phyloP scores from a whole-genome alignment of 2,113 vertebrate species.

The Periophthalmus modestus region DNA sequence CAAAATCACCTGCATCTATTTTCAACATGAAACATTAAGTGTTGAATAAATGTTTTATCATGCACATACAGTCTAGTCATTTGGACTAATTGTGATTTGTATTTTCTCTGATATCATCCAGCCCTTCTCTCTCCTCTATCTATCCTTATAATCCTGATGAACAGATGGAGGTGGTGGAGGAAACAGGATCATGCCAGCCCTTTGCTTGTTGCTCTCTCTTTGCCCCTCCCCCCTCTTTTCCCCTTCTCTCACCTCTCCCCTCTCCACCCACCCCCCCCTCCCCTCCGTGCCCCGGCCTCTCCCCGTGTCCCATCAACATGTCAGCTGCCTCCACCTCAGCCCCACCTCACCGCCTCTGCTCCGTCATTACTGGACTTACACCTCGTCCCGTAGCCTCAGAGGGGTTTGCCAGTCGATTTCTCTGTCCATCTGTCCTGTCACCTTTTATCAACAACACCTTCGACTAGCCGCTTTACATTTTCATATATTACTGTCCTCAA shows the following conservation, averaged over 20 bases:
- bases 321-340: conserved; percentile 17
- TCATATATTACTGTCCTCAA: neutral
- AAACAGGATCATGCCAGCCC: conserved; percentile 51
- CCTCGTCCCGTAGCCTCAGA: neutral
- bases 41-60: no score
- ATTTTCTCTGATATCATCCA: conserved; percentile 14
- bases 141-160: conserved; percentile 60
- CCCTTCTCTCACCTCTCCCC: conserved; percentile 22
- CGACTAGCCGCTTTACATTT: neutral
- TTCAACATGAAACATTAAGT: no score
- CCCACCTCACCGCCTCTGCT: conserved; percentile 5
- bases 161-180: conserved; percentile 61
- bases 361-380: conserved; percentile 9
- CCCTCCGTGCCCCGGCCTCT: conserved; percentile 16
- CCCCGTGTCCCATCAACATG: conserved; percentile 27
- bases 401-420: neutral
- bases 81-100: neutral
- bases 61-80: no score
- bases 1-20: no score
- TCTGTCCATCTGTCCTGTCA: conserved; percentile 2
- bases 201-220: conserved; percentile 41
- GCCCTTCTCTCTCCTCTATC: conserved; percentile 21
- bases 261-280: conserved; percentile 22
- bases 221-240: conserved; percentile 23
- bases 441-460: neutral